These are phyloP conservation scores for Caenorhabditis sinica DNA, from an alignment of 2,888 invertebrate species.

Conservation along the genomic window DNA sequence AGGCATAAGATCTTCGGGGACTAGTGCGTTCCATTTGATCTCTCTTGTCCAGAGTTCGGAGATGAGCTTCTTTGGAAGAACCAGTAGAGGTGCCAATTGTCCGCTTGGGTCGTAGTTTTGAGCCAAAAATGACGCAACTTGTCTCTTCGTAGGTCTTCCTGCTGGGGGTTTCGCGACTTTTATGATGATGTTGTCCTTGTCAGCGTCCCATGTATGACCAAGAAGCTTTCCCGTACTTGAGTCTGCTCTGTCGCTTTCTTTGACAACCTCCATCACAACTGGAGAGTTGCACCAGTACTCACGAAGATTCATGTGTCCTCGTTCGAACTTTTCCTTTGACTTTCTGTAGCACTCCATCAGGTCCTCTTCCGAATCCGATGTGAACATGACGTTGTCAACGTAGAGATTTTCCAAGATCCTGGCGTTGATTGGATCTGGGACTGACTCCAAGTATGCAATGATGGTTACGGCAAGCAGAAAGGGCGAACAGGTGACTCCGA, in stretches of 20 bases:
- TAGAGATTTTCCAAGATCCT: not conserved
- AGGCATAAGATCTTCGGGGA: not conserved
- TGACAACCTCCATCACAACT: not conserved
- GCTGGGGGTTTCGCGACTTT: not conserved
- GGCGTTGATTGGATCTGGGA: not conserved
- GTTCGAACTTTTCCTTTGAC: not conserved
- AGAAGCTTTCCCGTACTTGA: not conserved
- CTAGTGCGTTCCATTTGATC: not conserved
- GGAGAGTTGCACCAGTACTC: not conserved
- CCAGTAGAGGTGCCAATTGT: not conserved
- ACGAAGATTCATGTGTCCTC: not conserved
- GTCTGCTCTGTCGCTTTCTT: not conserved
- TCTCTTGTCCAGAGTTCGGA: not conserved
- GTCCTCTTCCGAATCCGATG: not conserved
- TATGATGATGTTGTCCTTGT: not conserved
- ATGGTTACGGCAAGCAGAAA: not conserved
- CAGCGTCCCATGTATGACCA: not conserved
- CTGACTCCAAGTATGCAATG: not conserved
- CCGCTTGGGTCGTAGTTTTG: not conserved
- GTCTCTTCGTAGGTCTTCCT: not conserved
- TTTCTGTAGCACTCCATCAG: not conserved
- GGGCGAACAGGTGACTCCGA: not conserved
- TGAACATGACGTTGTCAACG: conserved; percentile 2
- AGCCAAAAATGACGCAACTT: not conserved
- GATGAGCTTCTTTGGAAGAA: not conserved